Percentiles rank a stretch among this genome's conserved stretches.
Conservation (phyloP, 2,888 invertebrate genomes). For the Nephrotoma flavescens region DNA sequence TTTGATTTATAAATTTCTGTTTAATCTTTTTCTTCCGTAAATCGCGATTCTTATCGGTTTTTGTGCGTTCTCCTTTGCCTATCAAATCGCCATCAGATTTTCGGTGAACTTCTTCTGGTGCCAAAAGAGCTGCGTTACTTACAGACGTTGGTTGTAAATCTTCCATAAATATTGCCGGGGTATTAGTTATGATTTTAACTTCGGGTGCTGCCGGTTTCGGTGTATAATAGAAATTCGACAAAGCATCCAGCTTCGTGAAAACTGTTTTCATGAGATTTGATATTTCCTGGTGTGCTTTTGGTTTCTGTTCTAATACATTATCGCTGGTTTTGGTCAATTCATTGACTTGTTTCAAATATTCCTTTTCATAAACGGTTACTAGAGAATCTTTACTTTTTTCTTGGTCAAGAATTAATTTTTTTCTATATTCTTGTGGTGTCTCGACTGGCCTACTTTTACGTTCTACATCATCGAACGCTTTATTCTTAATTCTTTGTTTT, state of each 20-base stretch:
- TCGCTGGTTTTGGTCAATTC: slow-evolving; percentile 23
- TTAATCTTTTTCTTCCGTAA: slow-evolving; percentile 72
- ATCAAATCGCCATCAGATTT: slow-evolving; percentile 39
- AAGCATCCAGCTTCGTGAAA: slow-evolving; percentile 76
- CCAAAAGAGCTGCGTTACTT: slow-evolving; percentile 69
- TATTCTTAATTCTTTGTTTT: slow-evolving; percentile 79
- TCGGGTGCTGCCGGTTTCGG: slow-evolving; percentile 78
- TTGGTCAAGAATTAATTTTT: slow-evolving; percentile 75
- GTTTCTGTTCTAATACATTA: slow-evolving; percentile 40
- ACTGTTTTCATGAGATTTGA: slow-evolving; percentile 55
- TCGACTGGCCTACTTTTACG: slow-evolving; percentile 73
- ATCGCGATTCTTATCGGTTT: slow-evolving; percentile 79
- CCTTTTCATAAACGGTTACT: slow-evolving; percentile 86
- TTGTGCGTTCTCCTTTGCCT: slow-evolving; percentile 65
- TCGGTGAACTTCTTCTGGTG: slow-evolving; percentile 80
- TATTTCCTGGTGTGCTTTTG: slow-evolving; percentile 66
- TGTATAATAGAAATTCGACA: slow-evolving; percentile 89
- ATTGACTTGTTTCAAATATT: slow-evolving; percentile 55
- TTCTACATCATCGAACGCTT: slow-evolving; percentile 87
- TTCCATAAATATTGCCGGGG: slow-evolving; percentile 84
- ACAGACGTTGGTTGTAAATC: slow-evolving; percentile 88
- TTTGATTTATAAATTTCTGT: slow-evolving; percentile 42
- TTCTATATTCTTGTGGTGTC: slow-evolving; percentile 71
- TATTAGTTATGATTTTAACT: slow-evolving; percentile 76
- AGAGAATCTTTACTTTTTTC: slow-evolving; percentile 89